phyloP scores from a whole-genome alignment of 2,113 vertebrate species.

The Hypomesus transpacificus region DNA sequence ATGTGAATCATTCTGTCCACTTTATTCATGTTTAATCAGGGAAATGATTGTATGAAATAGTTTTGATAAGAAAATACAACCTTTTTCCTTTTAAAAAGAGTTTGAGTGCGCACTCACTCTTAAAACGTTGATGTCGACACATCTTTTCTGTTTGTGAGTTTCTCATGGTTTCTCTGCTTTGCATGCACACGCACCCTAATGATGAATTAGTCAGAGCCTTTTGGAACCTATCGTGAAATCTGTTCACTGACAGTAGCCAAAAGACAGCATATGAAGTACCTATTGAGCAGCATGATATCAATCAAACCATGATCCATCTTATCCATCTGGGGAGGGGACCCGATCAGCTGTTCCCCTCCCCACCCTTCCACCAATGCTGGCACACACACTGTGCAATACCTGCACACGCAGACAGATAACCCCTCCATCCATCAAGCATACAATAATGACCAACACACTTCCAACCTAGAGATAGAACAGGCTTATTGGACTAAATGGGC shows the following conservation, averaged over 20 bases:
- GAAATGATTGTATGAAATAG: no score
- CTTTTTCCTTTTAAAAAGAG: no score
- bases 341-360: not conserved
- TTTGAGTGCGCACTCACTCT: no score
- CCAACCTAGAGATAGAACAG: not conserved
- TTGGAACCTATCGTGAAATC: slow-evolving; percentile 32
- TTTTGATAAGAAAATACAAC: no score
- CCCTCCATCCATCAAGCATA: not conserved
- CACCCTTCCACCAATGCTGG: not conserved
- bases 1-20: no score
- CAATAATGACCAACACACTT: not conserved
- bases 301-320: slow-evolving; percentile 44
- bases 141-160: no score
- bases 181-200: not conserved
- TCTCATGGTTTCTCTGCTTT: no score
- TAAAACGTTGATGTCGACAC: no score
- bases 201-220: slow-evolving; percentile 38
- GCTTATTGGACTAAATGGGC: not conserved
- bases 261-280: slow-evolving; percentile 38
- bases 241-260: slow-evolving; percentile 41
- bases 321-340: not conserved
- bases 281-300: slow-evolving; percentile 47
- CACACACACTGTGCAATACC: not conserved
- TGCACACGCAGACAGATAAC: slow-evolving; percentile 13
- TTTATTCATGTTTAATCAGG: no score